Evolutionary conservation across 2,888 invertebrate genomes (phyloP), one percentile per base, ranked within the genome.

Genomic region (Drosophila demipolita): DNA sequence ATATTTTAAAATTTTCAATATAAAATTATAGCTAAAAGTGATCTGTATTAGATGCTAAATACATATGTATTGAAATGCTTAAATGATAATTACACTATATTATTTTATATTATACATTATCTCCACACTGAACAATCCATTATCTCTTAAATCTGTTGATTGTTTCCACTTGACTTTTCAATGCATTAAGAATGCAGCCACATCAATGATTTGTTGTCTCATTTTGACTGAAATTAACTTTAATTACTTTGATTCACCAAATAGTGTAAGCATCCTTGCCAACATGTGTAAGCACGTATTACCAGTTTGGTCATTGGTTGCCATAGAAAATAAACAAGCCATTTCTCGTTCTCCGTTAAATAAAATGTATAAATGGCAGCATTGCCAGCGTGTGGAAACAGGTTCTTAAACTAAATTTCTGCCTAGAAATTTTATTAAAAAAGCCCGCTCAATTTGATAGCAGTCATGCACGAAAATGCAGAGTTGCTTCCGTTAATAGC

Each of bases 391-490:
- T 15, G 8, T 45, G 15, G 23, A 23, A 45, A 45, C 45, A 23
- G 45, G 45, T 45, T 45, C 23, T 45, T 26, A 8, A 0, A 42
- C 17, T 9, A 7, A 5, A 40, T 23, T 23, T 26, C 20, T n/a
- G 23, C 15, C 38, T 35, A 11, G 9, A 9, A 35, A 35, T 1
- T 12, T 5, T 11, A 15, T 57, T 71, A 20, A 52, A 70, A 62
- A 3, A 26, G 1, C 23, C 33, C 70, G 70, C 52, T 33, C 5
- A 62, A 5, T 50, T 57, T 48, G 1, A 48, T 38, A 62, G 33
- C 50, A n/a, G n/a, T 3, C 33, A 50, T 38, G 32, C 7, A 45
- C 6, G 6, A n/a, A 33, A 42, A 20, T 33, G 2, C 15, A 50
- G 40, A 12, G 20, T 23, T 42, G 17, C 35, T 57, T 40, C 2